Evolutionary conservation across 2,888 invertebrate species (phyloP).

Genomic region (Teinopalpus imperialis): DNA sequence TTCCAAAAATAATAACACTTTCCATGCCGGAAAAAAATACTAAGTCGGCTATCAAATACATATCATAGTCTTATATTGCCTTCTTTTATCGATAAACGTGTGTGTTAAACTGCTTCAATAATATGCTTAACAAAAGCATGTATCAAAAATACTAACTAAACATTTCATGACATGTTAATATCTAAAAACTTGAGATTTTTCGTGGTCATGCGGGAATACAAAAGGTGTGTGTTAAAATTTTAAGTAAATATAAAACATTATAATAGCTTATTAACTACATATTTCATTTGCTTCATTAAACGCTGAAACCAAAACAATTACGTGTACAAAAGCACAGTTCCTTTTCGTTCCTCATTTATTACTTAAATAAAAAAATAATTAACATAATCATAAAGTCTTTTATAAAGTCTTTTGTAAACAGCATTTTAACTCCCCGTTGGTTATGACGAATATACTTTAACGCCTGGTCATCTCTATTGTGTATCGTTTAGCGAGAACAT

Average conservation of each 20-base stretch:
- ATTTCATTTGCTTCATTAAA: neutral
- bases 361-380: slow-evolving; percentile 22
- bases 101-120: too few relatives aligned
- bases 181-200: too few relatives aligned
- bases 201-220: too few relatives aligned
- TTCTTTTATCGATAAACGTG: too few relatives aligned
- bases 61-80: too few relatives aligned
- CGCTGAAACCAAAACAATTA: slow-evolving; percentile 1
- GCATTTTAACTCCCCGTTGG: slow-evolving; percentile 6
- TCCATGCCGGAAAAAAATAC: too few relatives aligned
- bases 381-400: slow-evolving; percentile 24
- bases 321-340: slow-evolving; percentile 1
- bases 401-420: slow-evolving; percentile 13
- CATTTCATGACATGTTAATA: too few relatives aligned
- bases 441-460: slow-evolving; percentile 20
- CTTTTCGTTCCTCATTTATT: slow-evolving; percentile 8
- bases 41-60: too few relatives aligned
- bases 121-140: too few relatives aligned
- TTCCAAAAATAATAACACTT: too few relatives aligned
- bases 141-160: too few relatives aligned
- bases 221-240: too few relatives aligned
- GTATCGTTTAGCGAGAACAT: slow-evolving; percentile 20
- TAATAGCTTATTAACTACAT: neutral
- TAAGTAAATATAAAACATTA: slow-evolving; percentile 2
- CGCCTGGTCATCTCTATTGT: slow-evolving; percentile 22